phyloP scores from a whole-genome alignment of 2,888 invertebrate genomes.

The Peribatodes rhomboidaria region DNA sequence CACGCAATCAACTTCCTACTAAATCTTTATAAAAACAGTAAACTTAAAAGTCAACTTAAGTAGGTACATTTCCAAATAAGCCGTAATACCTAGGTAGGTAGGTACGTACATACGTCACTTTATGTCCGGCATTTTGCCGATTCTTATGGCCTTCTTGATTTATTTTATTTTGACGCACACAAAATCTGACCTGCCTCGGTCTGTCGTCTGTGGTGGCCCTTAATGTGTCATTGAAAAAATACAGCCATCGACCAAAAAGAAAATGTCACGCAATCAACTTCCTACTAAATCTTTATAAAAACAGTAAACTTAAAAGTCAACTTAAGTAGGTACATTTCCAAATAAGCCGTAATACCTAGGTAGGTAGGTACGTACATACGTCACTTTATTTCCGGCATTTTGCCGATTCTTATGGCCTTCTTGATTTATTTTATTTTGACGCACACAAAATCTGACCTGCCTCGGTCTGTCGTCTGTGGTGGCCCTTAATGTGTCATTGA shows the following conservation, averaged over 20 bases:
- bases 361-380: background rate
- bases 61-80: background rate
- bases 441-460: no score
- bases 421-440: no score
- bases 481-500: background rate
- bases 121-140: no score
- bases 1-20: slow-evolving; percentile 24
- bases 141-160: no score
- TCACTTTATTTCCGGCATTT: no score
- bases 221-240: slow-evolving; percentile 5
- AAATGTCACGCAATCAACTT: slow-evolving; percentile 29
- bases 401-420: no score
- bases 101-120: background rate
- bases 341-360: background rate
- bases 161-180: no score
- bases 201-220: background rate
- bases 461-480: background rate
- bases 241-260: slow-evolving; percentile 14
- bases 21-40: slow-evolving; percentile 5
- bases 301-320: slow-evolving; percentile 25
- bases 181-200: no score
- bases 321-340: background rate
- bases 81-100: background rate
- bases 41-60: slow-evolving; percentile 29
- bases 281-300: slow-evolving; percentile 18